Percentiles rank a stretch among this genome's conserved stretches.
These are phyloP conservation scores for Hiodon tergisus DNA, from an alignment of 2,113 vertebrate species.

Conservation along the genomic window DNA sequence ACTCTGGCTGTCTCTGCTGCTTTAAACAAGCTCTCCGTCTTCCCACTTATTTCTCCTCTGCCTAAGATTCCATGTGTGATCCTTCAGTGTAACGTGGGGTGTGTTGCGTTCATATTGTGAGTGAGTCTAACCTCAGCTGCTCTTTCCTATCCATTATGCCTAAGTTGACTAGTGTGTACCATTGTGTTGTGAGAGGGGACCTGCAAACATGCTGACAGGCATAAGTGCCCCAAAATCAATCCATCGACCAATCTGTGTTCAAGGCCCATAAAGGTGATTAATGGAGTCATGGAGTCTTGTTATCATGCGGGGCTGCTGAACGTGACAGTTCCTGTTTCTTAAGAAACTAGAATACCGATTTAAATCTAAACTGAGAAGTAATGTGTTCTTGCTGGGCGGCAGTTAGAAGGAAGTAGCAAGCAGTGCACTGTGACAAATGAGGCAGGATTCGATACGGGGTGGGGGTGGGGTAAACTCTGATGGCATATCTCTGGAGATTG, in stretches of 20 bases:
- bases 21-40: conserved; percentile 2
- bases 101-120: neutral
- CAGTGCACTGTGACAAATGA: neutral
- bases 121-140: too few species aligned
- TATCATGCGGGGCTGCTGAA: neutral
- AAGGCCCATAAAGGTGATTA: neutral
- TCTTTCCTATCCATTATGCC: too few species aligned
- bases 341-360: neutral
- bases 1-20: conserved; percentile 22
- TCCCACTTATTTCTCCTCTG: conserved; percentile 2
- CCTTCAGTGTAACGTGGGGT: neutral
- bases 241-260: too few species aligned
- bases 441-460: neutral
- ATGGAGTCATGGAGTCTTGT: neutral
- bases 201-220: too few species aligned
- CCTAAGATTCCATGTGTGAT: conserved; percentile 4
- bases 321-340: neutral
- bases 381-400: neutral
- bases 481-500: too few species aligned
- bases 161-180: too few species aligned
- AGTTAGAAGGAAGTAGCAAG: neutral
- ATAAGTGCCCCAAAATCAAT: too few species aligned
- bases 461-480: too few species aligned
- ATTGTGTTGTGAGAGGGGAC: too few species aligned
- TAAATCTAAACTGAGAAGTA: neutral